Base-by-base conservation (phyloP, 2,888 invertebrate species). In the Drosophila vallismaia region DNA sequence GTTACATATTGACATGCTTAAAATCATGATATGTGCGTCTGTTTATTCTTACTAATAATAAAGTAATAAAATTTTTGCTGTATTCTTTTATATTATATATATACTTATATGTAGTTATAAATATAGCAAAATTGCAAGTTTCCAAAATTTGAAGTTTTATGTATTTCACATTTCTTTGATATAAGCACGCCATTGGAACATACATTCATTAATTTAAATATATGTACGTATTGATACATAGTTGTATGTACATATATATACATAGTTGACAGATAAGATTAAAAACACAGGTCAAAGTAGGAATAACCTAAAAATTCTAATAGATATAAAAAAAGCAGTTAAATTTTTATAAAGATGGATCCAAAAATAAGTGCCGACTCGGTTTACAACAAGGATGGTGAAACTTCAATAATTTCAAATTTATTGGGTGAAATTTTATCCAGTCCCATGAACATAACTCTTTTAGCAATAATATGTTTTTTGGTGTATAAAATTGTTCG, bases 401-500 rank as follows among this genome's bases (percentile, higher is more conserved):
- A 40, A 14, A 8, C 40, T 14, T 8, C 71, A 4, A n/a, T 36
- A 1, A n/a, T 36, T 36, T 36, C 42, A 1, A 49, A 73, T 4
- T 79, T 94, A 72, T 77, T 94, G 44, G 90, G 91, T 57, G 95
- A 95, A 91, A 93, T 95, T 69, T 91, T 95, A 50, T 93, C 93
- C 62, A 95, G 94, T 88, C 96, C 96, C 10, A 86, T 96, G 74
- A 96, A 96, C 91, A 88, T 96, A 62, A 93, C 93, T 29, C 92
- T 96, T 57, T 93, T 96, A 12, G 93, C 92, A 51, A 92, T 96
- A 28, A 96, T 96, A 87, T 93, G 93, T 44, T 93, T 95, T 87
- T 92, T 97, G 62, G 92, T 96, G 19, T 96, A 96, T 88, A 96
- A 96, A 93, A 96, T 97, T 68, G 91, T 95, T 49, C 94, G 93